These are phyloP conservation scores for Choristoneura rosaceana DNA, from an alignment of 2,888 invertebrate genomes.

Conservation along the genomic window DNA sequence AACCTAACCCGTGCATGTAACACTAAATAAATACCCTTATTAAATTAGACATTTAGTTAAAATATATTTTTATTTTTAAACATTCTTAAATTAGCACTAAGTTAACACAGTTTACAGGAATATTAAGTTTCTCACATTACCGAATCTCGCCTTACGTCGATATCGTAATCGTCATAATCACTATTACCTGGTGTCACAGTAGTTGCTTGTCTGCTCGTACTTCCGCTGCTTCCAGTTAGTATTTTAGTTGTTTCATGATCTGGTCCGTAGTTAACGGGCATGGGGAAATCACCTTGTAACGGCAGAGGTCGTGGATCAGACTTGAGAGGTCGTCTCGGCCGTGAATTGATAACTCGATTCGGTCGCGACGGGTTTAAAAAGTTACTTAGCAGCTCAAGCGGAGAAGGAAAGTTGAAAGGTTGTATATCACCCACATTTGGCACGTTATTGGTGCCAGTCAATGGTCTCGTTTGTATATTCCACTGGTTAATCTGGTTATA, in stretches of 20 bases:
- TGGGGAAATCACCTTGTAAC: slow-evolving; percentile 36
- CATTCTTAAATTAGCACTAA: no score
- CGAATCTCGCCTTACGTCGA: slow-evolving; percentile 42
- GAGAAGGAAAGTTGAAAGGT: slow-evolving; percentile 9
- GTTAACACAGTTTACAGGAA: no score
- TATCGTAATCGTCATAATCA: slow-evolving; percentile 44
- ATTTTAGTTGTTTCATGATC: slow-evolving; percentile 1
- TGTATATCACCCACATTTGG: slow-evolving; percentile 16
- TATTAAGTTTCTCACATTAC: no score
- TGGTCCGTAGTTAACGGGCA: slow-evolving; percentile 3
- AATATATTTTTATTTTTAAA: no score
- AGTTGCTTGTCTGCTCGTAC: neutral
- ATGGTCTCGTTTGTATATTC: neutral
- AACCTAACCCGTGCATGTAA: no score
- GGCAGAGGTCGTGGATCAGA: slow-evolving; percentile 35
- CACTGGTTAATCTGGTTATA: slow-evolving; percentile 3
- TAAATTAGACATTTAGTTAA: no score
- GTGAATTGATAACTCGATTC: slow-evolving; percentile 34
- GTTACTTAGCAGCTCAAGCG: slow-evolving; percentile 17
- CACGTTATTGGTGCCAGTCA: neutral
- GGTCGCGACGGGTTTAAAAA: slow-evolving; percentile 24
- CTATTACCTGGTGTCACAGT: neutral
- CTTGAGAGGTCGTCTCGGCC: slow-evolving; percentile 31
- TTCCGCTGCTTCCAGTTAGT: neutral
- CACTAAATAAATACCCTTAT: no score